These are phyloP conservation scores for Orthonyx spaldingii DNA, from an alignment of 2,113 vertebrate species.

Conservation along the genomic window DNA sequence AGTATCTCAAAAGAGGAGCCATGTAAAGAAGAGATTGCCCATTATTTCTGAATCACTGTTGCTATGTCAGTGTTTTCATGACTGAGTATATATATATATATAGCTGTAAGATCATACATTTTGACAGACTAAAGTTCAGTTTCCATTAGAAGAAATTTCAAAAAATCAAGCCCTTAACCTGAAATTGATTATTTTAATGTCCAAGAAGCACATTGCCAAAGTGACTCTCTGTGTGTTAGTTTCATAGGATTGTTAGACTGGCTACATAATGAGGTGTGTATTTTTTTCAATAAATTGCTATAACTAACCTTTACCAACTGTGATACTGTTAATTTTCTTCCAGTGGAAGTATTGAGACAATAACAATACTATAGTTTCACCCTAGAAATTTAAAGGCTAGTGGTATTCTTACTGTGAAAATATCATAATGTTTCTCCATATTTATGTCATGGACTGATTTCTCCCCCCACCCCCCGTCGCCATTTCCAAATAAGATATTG, in stretches of 20 bases:
- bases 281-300: neutral
- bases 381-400: neutral
- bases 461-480: fast-evolving
- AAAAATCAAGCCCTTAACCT: neutral
- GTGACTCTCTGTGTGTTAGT: neutral
- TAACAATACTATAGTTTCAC: neutral
- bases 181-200: neutral
- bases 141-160: neutral
- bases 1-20: neutral
- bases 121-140: neutral
- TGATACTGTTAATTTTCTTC: neutral
- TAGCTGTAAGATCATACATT: neutral
- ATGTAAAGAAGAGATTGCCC: neutral
- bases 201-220: neutral
- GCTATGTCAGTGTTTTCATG: neutral
- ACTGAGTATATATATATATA: neutral
- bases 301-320: neutral
- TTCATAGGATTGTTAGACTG: neutral
- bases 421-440: neutral
- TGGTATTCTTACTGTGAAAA: neutral
- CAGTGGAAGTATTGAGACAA: neutral
- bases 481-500: neutral
- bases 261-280: neutral
- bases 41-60: neutral
- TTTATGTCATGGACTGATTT: neutral